Base-by-base conservation (phyloP, 2,113 vertebrate species). In the Xiphophorus couchianus region DNA sequence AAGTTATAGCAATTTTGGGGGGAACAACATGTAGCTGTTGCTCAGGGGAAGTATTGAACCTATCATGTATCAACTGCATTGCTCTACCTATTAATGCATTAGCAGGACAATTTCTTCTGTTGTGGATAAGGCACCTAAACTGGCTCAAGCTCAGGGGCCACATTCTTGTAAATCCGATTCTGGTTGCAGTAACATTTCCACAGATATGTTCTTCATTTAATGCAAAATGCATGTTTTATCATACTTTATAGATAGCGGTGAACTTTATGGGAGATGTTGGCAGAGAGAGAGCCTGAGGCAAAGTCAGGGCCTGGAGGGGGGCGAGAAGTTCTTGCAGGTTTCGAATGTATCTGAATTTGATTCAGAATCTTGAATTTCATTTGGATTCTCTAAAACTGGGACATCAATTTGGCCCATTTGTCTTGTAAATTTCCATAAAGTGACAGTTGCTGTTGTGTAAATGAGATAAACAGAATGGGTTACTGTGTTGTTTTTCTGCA, bases 181-280 rank as follows among this genome's bases (percentile, higher is more conserved):
- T 37, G 35, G 35, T 11, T 37, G 35, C 35, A 37, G 35, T 12
- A 11, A 37, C 35, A 11, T 37, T 37, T 37, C 10, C 35, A 10
- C 35, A 37, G 9, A 37, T 11, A 51, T 19, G 2, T 51, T 66
- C 13, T 33, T 27, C 39, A 69, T 60, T 74, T n/a, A 73, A 37
- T 78, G 33, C 48, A 22, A 39, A 48, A 63, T 77, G 44, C 27
- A 54, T 66, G 69, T 76, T 25, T 61, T 5, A 25, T 22, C 61
- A 58, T 63, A 61, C 31, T 51, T 68, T 75, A 37, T 73, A 74
- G 54, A n/a, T 48, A 54, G 73, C 31, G 28, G 5, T 77, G 51
- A 7, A 29, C 27, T 6, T 62, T 25, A 31, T 37, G 61, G 51
- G 22, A 37, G 66, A 71, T 44, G 77, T 48, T 12, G 25, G 11